A percentile compares a stretch with the other conserved stretches of the same genome.
These are phyloP conservation scores for Lepidochitona cinerea DNA, from an alignment of 2,888 invertebrate species.

Conservation along the genomic window DNA sequence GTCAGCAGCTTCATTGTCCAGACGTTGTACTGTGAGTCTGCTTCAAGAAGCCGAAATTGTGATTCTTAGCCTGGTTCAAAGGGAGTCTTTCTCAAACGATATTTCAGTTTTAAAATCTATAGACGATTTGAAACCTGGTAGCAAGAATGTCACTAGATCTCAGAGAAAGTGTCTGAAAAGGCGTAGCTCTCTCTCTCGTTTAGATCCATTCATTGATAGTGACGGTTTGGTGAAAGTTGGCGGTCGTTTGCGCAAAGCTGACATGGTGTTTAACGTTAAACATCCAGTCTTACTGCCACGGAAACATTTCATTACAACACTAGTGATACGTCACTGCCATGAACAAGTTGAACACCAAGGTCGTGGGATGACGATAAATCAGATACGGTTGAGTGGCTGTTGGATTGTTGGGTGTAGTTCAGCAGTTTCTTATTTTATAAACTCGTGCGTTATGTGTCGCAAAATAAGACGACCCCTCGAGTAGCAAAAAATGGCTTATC, in stretches of 20 bases:
- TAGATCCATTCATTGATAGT: conserved; percentile 27
- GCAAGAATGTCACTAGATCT: background rate
- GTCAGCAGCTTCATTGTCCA: background rate
- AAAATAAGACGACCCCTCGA: conserved; percentile 33
- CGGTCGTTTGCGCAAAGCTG: background rate
- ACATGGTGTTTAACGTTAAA: background rate
- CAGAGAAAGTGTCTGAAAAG: background rate
- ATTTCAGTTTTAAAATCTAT: background rate
- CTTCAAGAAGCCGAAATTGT: conserved; percentile 9
- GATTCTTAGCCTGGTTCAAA: conserved; percentile 8
- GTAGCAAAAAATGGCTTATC: conserved; percentile 57
- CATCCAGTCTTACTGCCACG: too few species aligned
- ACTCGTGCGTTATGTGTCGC: conserved; percentile 55
- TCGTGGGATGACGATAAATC: too few species aligned
- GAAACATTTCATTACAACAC: background rate
- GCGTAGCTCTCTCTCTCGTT: background rate
- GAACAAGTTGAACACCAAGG: conserved; percentile 33
- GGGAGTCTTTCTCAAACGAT: conserved; percentile 4
- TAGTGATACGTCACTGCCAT: conserved; percentile 31
- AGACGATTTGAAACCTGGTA: background rate
- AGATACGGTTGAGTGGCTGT: conserved; percentile 38
- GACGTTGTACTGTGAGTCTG: conserved; percentile 3
- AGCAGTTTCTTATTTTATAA: conserved; percentile 35
- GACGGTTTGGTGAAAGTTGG: conserved; percentile 22
- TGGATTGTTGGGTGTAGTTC: conserved; percentile 54